These are phyloP conservation scores for Thinocorus orbignyianus DNA, from an alignment of 2,113 vertebrate species.

Conservation along the genomic window DNA sequence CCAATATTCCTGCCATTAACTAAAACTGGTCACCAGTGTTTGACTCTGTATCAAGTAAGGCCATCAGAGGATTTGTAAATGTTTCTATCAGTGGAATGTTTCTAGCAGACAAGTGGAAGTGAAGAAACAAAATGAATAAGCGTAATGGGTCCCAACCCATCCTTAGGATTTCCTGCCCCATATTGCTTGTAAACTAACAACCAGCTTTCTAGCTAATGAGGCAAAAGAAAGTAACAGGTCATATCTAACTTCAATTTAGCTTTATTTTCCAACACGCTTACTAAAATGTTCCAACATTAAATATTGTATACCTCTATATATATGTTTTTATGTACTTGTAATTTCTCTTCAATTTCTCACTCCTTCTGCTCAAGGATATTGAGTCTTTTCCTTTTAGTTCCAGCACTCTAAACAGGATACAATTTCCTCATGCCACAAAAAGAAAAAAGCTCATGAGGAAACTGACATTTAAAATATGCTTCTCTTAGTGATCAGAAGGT, in stretches of 20 bases:
- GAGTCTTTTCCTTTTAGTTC: not conserved
- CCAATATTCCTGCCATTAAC: not conserved
- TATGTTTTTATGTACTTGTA: not conserved
- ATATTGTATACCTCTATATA: not conserved
- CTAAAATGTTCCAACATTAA: not conserved
- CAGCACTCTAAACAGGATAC: slow-evolving; percentile 21
- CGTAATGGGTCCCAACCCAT: slow-evolving; percentile 32
- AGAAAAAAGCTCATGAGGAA: not conserved
- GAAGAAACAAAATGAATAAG: slow-evolving; percentile 45
- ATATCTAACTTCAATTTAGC: not conserved
- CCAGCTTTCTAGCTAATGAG: not conserved
- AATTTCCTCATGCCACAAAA: not conserved
- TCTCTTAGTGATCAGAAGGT: not conserved
- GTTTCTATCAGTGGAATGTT: not conserved
- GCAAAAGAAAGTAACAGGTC: not conserved
- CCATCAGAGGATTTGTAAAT: not conserved
- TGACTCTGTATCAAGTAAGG: not conserved
- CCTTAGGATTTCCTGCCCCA: slow-evolving; percentile 41
- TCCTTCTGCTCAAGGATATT: not conserved
- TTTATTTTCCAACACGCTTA: not conserved
- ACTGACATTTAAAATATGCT: not conserved
- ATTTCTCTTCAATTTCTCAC: not conserved
- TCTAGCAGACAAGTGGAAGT: slow-evolving; percentile 23
- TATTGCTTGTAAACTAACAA: slow-evolving; percentile 23
- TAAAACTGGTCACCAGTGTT: not conserved